Conservation (phyloP, 2,797 vertebrate genomes). For the Pampus argenteus region DNA sequence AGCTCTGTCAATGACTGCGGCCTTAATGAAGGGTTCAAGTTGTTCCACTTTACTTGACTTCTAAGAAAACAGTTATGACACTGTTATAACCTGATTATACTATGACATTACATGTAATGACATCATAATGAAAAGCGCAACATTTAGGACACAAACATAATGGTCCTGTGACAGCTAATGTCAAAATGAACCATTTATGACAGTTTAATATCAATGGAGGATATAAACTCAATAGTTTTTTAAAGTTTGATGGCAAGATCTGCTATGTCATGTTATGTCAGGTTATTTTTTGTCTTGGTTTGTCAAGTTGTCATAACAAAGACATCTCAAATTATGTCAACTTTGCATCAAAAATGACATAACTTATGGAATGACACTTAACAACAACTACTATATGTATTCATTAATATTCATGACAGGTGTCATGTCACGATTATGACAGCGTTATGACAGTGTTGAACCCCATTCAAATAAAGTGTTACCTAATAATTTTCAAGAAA, state of each 20-base stretch:
- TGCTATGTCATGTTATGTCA: neutral
- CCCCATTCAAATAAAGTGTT: neutral
- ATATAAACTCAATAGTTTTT: neutral
- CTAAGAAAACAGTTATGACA: neutral
- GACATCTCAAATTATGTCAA: slow-evolving; percentile 10
- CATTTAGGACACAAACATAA: neutral
- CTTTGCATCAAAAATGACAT: slow-evolving; percentile 9
- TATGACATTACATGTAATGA: neutral
- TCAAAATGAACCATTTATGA: slow-evolving; percentile 3
- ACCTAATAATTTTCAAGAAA: no score
- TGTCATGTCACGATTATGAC: neutral
- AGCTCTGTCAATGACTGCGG: no score
- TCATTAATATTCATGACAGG: neutral
- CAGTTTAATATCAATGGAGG: neutral
- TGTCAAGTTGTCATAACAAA: slow-evolving; percentile 10
- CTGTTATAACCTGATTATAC: neutral
- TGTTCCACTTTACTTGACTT: neutral
- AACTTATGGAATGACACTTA: neutral
- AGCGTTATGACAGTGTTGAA: no score
- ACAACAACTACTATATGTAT: neutral
- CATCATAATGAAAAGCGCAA: neutral
- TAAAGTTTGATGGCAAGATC: neutral
- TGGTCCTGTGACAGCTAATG: neutral
- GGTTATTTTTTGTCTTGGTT: no score
- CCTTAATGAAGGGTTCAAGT: no score